Evolutionary conservation across 2,888 invertebrate species (phyloP), one percentile per base, ranked within the genome.

Genomic region (Eudasyphora cyanicolor): DNA sequence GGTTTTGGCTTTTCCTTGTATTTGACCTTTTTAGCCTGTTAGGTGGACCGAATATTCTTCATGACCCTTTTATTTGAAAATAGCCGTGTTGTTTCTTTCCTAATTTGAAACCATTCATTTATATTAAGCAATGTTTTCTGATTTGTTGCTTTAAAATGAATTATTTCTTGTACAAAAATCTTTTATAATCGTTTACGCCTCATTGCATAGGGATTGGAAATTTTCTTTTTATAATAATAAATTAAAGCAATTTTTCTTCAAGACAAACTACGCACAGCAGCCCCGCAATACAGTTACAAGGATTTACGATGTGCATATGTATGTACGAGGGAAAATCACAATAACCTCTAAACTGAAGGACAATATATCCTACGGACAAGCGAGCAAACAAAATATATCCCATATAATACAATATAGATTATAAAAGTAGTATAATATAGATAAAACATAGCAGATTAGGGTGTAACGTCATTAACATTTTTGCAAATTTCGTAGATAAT

Each of bases 231-330:
- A 24, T 67, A 67, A 38, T 38, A 64, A 64, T 67, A 42, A 67
- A 67, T 67, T 67, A 67, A 67, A 67, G 38, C 24, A 67, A 67
- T 67, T 67, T 67, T 21, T 67, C 67, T 67, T 67, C 24, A 67
- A 67, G 12, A 67, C 35, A 21, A 38, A 42, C 42, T 38, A 67
- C n/a, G n/a, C n/a, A n/a, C 67, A 21, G 42, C 14, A 67, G 19
- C 42, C 35, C n/a, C n/a, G n/a, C n/a, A 21, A 14, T 2, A 24
- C 10, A 24, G 0, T 1, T 1, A 17, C 27, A 27, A 27, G 24
- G 24, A 19, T 38, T 19, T 42, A 21, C 24, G 17, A 1, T 35
- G 5, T 42, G 2, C 21, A 42, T 38, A 19, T 64, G 38, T 38
- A 24, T 67, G 14, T 21, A 19, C 19, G 12, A 38, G 24, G 38